Percentiles rank a stretch among this genome's conserved stretches.
Evolutionary conservation across 1,140 invertebrate genomes (phyloP).

Genomic region (Drosophila littoralis): DNA sequence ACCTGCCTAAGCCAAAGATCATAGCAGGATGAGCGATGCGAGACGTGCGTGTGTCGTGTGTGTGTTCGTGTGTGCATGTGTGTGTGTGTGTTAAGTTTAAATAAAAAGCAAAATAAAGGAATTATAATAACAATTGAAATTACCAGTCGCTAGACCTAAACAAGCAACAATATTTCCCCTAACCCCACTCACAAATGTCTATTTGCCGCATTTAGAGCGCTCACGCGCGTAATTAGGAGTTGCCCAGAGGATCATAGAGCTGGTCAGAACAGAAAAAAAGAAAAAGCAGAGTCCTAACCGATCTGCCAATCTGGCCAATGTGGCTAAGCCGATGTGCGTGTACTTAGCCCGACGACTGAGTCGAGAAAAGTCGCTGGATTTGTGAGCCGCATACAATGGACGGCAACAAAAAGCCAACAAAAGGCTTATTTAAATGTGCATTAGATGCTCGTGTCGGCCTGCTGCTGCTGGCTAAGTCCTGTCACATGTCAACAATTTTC

Average conservation of each 20-base stretch:
- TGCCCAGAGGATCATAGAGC: slow-evolving; percentile 24
- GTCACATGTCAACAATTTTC: slow-evolving; percentile 55
- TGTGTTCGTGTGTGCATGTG: slow-evolving; percentile 1
- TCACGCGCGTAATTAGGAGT: slow-evolving; percentile 56
- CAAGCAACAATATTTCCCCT: slow-evolving; percentile 48
- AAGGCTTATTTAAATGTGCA: slow-evolving; percentile 57
- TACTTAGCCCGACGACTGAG: slow-evolving; percentile 25
- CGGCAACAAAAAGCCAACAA: slow-evolving; percentile 46
- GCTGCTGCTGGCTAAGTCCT: slow-evolving; percentile 38
- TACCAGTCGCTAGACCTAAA: slow-evolving; percentile 46
- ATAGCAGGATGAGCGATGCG: slow-evolving; percentile 31
- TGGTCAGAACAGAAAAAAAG: slow-evolving; percentile 2
- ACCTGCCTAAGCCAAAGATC: slow-evolving; percentile 37
- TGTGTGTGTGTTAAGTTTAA: slow-evolving; percentile 27
- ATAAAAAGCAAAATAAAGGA: slow-evolving; percentile 23
- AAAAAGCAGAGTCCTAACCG: neutral
- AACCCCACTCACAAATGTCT: slow-evolving; percentile 21
- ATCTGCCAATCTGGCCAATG: slow-evolving; percentile 7
- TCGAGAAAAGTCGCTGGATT: slow-evolving; percentile 37
- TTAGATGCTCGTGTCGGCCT: slow-evolving; percentile 15
- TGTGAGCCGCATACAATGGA: slow-evolving; percentile 21
- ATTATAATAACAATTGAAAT: slow-evolving; percentile 47
- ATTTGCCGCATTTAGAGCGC: slow-evolving; percentile 56
- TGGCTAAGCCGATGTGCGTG: slow-evolving; percentile 40
- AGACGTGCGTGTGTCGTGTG: slow-evolving; percentile 45